phyloP scores from a whole-genome alignment of 2,797 vertebrate species.

The Parotocinclus haroldoi region DNA sequence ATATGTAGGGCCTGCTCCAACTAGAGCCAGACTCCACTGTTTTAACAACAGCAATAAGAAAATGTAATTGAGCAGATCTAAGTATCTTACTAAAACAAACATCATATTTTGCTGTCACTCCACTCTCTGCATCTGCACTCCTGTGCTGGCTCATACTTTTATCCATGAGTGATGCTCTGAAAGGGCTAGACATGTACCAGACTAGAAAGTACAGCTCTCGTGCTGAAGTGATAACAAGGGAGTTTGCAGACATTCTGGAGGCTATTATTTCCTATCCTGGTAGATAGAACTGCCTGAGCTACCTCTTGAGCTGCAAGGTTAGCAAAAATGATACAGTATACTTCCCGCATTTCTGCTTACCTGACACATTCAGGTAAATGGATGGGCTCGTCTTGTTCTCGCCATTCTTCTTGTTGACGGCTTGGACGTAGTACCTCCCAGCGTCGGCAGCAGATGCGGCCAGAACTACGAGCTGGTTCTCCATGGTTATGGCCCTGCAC shows the following conservation, averaged over 20 bases:
- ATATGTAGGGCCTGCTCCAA: no score
- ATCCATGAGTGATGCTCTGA: constrained; percentile 14
- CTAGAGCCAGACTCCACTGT: no score
- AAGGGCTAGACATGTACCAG: constrained; percentile 14
- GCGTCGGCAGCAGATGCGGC: constrained; percentile 55
- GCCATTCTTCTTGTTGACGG: constrained; percentile 78
- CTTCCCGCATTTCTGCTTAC: constrained; percentile 63
- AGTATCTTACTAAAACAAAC: no score
- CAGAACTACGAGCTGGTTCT: constrained; percentile 80
- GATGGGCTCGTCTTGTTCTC: constrained; percentile 80
- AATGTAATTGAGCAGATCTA: no score
- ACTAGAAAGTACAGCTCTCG: constrained; percentile 11
- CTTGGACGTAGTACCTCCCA: constrained; percentile 77
- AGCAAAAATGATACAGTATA: constrained; percentile 34
- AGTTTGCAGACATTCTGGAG: constrained; percentile 9
- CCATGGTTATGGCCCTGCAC: constrained; percentile 75
- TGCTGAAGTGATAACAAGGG: constrained; percentile 33
- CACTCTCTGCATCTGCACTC: constrained; percentile 9
- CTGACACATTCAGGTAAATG: constrained; percentile 65
- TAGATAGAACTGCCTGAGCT: constrained; percentile 38
- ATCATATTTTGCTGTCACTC: no score
- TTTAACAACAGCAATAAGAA: no score
- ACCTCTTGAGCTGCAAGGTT: constrained; percentile 28
- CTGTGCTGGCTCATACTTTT: constrained; percentile 8
- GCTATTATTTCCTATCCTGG: constrained; percentile 21